Evolutionary conservation across 2,113 vertebrate genomes (phyloP).

Genomic region (Oenanthe oenanthe): DNA sequence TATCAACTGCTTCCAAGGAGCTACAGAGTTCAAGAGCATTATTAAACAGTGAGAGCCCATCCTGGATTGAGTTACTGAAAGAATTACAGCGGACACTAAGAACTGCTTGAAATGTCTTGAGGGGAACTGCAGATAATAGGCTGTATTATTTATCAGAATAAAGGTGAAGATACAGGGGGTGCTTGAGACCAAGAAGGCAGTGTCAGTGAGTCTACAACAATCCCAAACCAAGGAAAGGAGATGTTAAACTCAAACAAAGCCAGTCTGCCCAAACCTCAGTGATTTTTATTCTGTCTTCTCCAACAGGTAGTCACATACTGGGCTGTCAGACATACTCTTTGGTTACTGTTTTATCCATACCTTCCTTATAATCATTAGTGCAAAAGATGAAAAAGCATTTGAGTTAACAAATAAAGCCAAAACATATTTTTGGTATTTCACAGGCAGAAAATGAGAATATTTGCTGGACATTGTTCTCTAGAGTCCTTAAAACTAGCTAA

Average conservation of each 20-base stretch:
- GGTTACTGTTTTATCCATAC: not conserved
- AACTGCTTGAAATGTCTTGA: conserved; percentile 84
- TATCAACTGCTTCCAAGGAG: conserved; percentile 77
- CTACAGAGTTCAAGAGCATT: conserved; percentile 69
- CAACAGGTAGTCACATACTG: not conserved
- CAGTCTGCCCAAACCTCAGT: not conserved
- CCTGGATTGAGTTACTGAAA: conserved; percentile 83
- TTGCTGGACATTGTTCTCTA: not conserved
- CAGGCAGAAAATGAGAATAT: not conserved
- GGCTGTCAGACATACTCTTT: not conserved
- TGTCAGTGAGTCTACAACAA: conserved; percentile 74
- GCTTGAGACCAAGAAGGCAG: conserved; percentile 73
- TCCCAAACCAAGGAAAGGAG: not conserved
- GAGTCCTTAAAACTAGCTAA: not conserved
- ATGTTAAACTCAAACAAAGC: not conserved
- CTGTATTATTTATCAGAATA: conserved; percentile 83
- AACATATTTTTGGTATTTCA: not conserved
- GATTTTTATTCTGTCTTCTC: not conserved
- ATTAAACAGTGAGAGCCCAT: conserved; percentile 76
- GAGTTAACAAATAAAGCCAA: not conserved
- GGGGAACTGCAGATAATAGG: conserved; percentile 81
- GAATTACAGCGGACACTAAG: conserved; percentile 91
- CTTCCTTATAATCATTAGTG: not conserved
- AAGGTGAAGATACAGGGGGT: conserved; percentile 83
- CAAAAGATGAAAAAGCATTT: not conserved